Conservation (phyloP, 2,113 vertebrate genomes). For the Antechinus stuartii region DNA sequence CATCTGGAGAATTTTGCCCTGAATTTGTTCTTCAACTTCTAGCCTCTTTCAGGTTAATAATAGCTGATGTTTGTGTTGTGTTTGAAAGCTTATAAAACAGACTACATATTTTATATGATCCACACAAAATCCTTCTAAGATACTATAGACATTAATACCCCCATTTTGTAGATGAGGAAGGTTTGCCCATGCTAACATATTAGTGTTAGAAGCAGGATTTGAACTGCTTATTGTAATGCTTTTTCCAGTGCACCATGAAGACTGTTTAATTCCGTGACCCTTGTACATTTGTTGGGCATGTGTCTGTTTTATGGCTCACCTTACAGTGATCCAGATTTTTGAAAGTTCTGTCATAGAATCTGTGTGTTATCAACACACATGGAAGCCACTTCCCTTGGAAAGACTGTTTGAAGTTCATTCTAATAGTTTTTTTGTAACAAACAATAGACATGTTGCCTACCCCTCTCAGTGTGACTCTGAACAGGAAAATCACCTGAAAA, state of each 20-base stretch:
- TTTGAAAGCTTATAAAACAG: neutral
- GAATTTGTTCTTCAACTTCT: neutral
- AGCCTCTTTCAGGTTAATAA: neutral
- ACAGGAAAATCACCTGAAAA: neutral
- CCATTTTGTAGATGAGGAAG: neutral
- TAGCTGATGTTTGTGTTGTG: neutral
- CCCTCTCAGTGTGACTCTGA: neutral
- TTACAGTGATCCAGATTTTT: too few relatives aligned
- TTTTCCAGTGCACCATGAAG: too few relatives aligned
- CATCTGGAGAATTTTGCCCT: neutral
- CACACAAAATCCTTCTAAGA: neutral
- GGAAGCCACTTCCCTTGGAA: neutral
- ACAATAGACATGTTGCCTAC: neutral
- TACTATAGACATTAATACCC: neutral
- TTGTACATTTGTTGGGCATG: too few relatives aligned
- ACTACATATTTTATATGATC: neutral
- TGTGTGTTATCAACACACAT: neutral
- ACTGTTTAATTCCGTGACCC: too few relatives aligned
- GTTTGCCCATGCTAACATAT: neutral
- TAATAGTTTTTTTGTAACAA: neutral
- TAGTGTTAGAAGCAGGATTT: neutral
- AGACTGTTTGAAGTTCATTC: neutral
- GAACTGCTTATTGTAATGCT: neutral
- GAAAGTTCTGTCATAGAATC: neutral
- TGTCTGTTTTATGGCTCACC: too few relatives aligned